Conservation (phyloP, 2,797 vertebrate genomes). For the Schizopygopsis pylzovi region DNA sequence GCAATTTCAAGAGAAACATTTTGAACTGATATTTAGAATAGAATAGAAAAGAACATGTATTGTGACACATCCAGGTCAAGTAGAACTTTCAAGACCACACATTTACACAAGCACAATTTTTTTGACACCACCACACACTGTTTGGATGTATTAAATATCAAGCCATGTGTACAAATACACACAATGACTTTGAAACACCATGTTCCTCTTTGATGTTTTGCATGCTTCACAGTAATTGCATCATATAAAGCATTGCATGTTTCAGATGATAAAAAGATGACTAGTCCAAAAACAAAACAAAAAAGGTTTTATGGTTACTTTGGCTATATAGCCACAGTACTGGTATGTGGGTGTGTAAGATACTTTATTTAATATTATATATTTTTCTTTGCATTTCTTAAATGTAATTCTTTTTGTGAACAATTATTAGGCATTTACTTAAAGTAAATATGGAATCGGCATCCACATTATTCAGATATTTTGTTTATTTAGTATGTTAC, state of each 20-base stretch:
- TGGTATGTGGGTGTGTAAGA: neutral
- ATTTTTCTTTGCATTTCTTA: neutral
- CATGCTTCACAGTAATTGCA: neutral
- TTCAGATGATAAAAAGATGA: neutral
- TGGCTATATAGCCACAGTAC: neutral
- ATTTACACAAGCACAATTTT: neutral
- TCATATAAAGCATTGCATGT: neutral
- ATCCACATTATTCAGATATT: neutral
- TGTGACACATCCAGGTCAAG: neutral
- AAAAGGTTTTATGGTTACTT: neutral
- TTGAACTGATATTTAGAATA: neutral
- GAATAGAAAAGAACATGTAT: neutral
- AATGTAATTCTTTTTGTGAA: neutral
- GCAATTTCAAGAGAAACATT: neutral
- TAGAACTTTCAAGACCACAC: neutral
- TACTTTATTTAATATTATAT: neutral
- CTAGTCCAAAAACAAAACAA: neutral
- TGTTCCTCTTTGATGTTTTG: neutral
- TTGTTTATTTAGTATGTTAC: neutral
- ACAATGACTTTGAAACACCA: neutral
- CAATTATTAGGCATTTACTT: too few relatives aligned
- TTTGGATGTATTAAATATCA: neutral
- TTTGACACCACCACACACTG: conserved; percentile 2
- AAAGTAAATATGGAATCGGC: neutral
- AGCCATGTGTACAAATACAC: neutral